A percentile compares a stretch with the other conserved stretches of the same genome.
These are phyloP conservation scores for Lutjanus argentimaculatus DNA, from an alignment of 2,797 vertebrate genomes.

Conservation along the genomic window DNA sequence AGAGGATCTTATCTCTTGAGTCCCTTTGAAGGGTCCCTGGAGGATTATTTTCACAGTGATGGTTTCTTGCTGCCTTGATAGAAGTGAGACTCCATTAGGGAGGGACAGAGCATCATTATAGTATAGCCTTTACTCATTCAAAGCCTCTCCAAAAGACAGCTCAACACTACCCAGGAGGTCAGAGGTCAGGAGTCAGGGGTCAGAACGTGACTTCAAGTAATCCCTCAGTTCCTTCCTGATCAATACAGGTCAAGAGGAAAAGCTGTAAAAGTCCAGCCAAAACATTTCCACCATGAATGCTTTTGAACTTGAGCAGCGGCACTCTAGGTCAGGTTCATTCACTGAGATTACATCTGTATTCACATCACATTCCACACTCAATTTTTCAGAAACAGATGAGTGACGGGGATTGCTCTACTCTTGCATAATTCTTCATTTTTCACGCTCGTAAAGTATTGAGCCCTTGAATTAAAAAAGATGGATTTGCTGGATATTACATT, in stretches of 20 bases:
- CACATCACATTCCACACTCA: neutral
- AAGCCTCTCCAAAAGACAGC: constrained; percentile 33
- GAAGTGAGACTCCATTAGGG: constrained; percentile 45
- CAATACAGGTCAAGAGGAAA: constrained; percentile 50
- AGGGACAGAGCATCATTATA: constrained; percentile 43
- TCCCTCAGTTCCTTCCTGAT: constrained; percentile 53
- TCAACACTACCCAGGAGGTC: constrained; percentile 34
- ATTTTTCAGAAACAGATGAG: constrained; percentile 7
- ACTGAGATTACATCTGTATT: constrained; percentile 32
- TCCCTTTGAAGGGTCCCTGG: constrained; percentile 41
- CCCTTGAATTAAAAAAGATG: neutral
- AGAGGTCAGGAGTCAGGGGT: constrained; percentile 63
- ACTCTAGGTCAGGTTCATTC: constrained; percentile 18
- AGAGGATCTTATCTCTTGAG: constrained; percentile 6
- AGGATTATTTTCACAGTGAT: constrained; percentile 36
- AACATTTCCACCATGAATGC: constrained; percentile 25
- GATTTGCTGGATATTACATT: neutral
- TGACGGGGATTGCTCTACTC: neutral
- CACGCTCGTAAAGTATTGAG: neutral
- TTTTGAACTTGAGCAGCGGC: constrained; percentile 47
- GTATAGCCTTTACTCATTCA: constrained; percentile 40
- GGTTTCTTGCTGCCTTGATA: constrained; percentile 36
- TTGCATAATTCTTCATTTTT: constrained; percentile 19
- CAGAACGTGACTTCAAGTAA: constrained; percentile 61
- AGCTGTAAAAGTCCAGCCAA: constrained; percentile 10